Base-by-base conservation (phyloP, 2,797 vertebrate genomes). In the Graptemys geographica region DNA sequence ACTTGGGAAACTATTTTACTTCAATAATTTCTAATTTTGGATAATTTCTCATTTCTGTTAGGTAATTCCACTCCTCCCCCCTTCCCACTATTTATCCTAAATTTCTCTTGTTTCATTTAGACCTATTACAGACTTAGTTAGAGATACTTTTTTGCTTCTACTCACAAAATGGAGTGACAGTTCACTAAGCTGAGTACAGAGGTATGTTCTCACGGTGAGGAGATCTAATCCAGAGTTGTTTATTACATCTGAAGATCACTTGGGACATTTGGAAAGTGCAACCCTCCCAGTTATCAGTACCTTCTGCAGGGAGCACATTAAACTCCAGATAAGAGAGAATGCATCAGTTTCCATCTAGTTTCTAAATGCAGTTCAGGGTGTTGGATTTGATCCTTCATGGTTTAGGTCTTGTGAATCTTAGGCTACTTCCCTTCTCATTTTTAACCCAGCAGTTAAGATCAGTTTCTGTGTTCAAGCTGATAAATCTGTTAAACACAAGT, bases 1-100 rank as follows among this genome's bases (percentile, higher is more conserved):
- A 82, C 37, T 49, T 79, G 80, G 86, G 82, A 95, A 91, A 90
- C 87, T 84, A 89, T 78, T 78, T 13, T 47, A 49, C 8, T 72
- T 72, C 23, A 41, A 85, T 52, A 90, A 83, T 41, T 81, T 91
- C 37, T 25, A 19, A 13, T 27, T 13, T n/a, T 44, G 83, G 5
- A n/a, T 86, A 59, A 86, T 76, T 86, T 95, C 59, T 49, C 15
- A 13, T 5, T 89, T 89, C 79, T 90, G 59, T 2, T 41, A 92
- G 15, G 25, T 82, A 41, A 28, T 91, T 92, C 3, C 16, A 4
- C 41, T 41, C 41, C 41, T 41, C 41, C 41, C 41, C 41, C 89
- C 18, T 7, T 23, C 25, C 41, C 9, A 13, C 7, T 31, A 49
- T 78, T 27, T 49, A 31, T 78, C 27, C 15, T 78, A 47, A 49